These are phyloP conservation scores for Brachypterus glaber DNA, from an alignment of 2,888 invertebrate genomes.

Conservation along the genomic window DNA sequence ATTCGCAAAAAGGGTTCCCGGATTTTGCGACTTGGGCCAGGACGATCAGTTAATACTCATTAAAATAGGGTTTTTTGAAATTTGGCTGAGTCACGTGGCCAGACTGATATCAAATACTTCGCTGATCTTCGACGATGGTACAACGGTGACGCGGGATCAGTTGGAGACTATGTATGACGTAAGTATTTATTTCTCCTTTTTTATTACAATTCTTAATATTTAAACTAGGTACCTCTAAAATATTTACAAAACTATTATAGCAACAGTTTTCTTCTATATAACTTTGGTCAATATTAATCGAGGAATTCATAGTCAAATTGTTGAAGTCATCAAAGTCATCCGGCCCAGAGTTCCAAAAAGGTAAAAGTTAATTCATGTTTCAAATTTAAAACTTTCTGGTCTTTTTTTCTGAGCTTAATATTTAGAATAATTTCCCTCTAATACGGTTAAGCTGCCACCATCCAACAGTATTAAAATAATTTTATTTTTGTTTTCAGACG, in stretches of 20 bases:
- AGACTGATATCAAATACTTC: constrained; percentile 66
- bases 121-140: constrained; percentile 85
- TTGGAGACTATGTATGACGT: constrained; percentile 83
- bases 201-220: not conserved
- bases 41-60: constrained; percentile 95
- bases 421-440: no score
- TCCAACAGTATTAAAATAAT: no score
- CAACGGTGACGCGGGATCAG: constrained; percentile 71
- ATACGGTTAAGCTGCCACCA: no score
- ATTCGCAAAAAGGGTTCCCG: constrained; percentile 91
- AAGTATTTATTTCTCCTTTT: constrained; percentile 37
- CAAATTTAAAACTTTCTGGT: no score
- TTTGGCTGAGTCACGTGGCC: constrained; percentile 84
- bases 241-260: not conserved
- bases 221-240: not conserved
- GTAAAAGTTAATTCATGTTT: no score
- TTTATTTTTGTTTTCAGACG: constrained; percentile 49
- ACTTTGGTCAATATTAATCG: no score
- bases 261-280: no score
- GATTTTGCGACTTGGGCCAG: constrained; percentile 81
- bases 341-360: no score
- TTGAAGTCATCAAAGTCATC: no score
- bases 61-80: constrained; percentile 93
- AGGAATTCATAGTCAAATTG: no score
- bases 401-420: no score